Percentiles rank a stretch among this genome's conserved stretches.
phyloP scores from a whole-genome alignment of 2,888 invertebrate species.

The Drosophila birchii region DNA sequence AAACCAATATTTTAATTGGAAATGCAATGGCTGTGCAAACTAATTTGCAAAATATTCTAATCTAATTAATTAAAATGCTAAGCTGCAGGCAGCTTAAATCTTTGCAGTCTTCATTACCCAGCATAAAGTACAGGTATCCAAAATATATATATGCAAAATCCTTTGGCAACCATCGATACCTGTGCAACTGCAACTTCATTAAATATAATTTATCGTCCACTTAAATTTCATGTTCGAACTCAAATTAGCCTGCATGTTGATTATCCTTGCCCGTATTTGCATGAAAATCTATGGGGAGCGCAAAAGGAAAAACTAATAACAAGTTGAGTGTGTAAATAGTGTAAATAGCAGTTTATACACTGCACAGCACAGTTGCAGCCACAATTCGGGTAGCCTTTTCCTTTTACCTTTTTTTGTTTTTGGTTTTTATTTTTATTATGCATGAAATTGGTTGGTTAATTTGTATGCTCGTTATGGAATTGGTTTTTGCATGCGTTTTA shows the following conservation, averaged over 20 bases:
- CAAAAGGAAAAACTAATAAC: constrained; percentile 47
- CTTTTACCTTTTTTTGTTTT: constrained; percentile 4
- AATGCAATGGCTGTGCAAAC: background rate
- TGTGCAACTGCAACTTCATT: constrained; percentile 33
- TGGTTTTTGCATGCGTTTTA: constrained; percentile 54
- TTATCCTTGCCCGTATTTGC: constrained; percentile 45
- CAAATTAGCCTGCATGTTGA: constrained; percentile 60
- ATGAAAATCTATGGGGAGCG: constrained; percentile 25
- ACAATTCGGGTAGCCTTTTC: constrained; percentile 28
- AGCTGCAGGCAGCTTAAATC: constrained; percentile 4
- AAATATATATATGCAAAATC: background rate
- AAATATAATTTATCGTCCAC: constrained; percentile 54
- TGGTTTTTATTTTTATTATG: constrained; percentile 17
- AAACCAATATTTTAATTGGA: background rate
- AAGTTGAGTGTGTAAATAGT: constrained; percentile 56
- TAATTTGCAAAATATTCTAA: background rate
- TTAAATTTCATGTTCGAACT: constrained; percentile 47
- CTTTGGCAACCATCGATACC: constrained; percentile 3
- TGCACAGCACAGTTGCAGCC: constrained; percentile 17
- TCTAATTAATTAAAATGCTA: constrained; percentile 3
- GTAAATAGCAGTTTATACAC: constrained; percentile 42
- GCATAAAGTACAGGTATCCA: background rate
- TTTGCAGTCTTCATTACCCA: background rate
- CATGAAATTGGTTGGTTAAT: constrained; percentile 54
- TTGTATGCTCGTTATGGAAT: constrained; percentile 56